Evolutionary conservation across 2,797 vertebrate species (phyloP), one percentile per base, ranked within the genome.

Genomic region (Falco rusticolus): DNA sequence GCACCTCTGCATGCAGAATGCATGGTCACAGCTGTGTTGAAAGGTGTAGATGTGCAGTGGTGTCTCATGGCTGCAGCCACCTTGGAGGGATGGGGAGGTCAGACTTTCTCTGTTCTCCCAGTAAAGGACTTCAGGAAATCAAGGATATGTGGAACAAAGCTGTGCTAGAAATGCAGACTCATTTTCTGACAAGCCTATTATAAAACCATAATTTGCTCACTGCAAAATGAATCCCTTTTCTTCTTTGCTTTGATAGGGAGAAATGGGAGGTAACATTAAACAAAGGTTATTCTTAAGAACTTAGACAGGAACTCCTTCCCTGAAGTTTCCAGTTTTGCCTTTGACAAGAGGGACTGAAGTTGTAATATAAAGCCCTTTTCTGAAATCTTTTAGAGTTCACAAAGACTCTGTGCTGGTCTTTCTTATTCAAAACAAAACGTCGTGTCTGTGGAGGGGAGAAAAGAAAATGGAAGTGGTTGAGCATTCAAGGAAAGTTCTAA

Each of bases 341-440:
- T 84, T 94, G 63, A 59, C 3, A 5, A 68, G 56, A 76, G 33
- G n/a, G 56, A 82, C 33, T 77, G 77, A 89, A 84, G 69, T 34
- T 72, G 59, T 84, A 91, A 79, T 72, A 31, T 13, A 77, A 79
- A 47, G 9, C 22, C 14, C 18, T 57, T 91, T 87, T 90, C 28
- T 28, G n/a, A 87, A 87, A 50, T 22, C 6, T 34, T 86, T 93
- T 76, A 91, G 51, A 93, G 84, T 84, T 91, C 83, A 89, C 6
- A 45, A 91, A 91, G 84, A 47, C 64, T 93, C 68, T 81, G 33
- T 86, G 66, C 60, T 72, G 56, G 11, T 74, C 45, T 83, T 94
- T 77, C 71, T 77, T 89, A 61, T 51, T 93, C n/a, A 69, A 93
- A 95, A 82, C 28, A 89, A 79, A 71, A 28, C n/a, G n/a, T 12